phyloP scores from a whole-genome alignment of 2,888 invertebrate species.

The Ormia ochracea region DNA sequence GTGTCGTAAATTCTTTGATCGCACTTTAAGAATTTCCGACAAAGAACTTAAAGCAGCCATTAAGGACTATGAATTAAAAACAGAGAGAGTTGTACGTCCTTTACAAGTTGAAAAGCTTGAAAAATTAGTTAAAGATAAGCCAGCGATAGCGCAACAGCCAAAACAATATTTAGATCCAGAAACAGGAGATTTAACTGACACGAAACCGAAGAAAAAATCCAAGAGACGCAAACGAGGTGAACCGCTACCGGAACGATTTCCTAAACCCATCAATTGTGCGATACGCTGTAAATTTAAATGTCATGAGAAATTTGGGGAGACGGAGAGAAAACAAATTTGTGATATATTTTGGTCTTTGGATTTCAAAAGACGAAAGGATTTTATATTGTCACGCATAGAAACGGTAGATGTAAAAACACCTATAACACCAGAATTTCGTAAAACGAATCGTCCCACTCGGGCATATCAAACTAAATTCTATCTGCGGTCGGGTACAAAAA shows the following conservation, averaged over 20 bases:
- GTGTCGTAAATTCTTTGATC: slow-evolving; percentile 60
- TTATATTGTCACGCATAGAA: slow-evolving; percentile 60
- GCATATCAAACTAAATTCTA: slow-evolving; percentile 60
- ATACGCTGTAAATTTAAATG: slow-evolving; percentile 62
- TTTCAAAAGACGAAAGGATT: slow-evolving; percentile 64
- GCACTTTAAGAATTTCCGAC: slow-evolving; percentile 43
- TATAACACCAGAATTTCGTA: slow-evolving; percentile 59
- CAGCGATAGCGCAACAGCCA: background rate
- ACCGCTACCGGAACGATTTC: slow-evolving; percentile 50
- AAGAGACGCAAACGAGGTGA: slow-evolving; percentile 41
- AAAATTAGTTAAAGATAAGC: background rate
- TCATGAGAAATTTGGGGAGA: slow-evolving; percentile 60
- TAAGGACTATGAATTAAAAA: slow-evolving; percentile 50
- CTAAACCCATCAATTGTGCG: slow-evolving; percentile 62
- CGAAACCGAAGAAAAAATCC: slow-evolving; percentile 11
- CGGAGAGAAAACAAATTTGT: slow-evolving; percentile 62
- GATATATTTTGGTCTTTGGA: slow-evolving; percentile 64
- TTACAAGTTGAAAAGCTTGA: background rate
- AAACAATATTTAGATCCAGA: slow-evolving; percentile 43
- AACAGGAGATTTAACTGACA: slow-evolving; percentile 29
- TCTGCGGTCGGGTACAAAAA: slow-evolving; percentile 35
- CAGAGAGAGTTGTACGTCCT: slow-evolving; percentile 8
- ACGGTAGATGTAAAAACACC: slow-evolving; percentile 54
- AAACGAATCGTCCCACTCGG: slow-evolving; percentile 57
- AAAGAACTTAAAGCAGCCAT: slow-evolving; percentile 51